Conservation (phyloP, 1,140 invertebrate genomes). For the Drosophila pachea region DNA sequence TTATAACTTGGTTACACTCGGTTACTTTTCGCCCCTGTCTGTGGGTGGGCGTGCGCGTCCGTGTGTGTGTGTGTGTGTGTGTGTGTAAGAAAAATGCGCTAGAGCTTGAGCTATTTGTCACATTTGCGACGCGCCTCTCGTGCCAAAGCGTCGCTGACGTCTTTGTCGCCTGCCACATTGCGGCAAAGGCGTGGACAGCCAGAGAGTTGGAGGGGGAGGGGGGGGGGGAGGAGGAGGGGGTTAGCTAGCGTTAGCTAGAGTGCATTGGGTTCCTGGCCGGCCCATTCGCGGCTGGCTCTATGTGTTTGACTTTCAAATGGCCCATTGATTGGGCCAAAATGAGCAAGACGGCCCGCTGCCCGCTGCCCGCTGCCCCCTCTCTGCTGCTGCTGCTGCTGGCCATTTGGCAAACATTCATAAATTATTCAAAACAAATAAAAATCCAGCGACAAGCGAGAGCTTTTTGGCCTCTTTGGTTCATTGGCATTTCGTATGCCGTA, state of each 20-base stretch:
- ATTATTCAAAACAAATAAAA: constrained; percentile 66
- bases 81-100: constrained; percentile 40
- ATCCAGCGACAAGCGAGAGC: constrained; percentile 32
- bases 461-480: constrained; percentile 73
- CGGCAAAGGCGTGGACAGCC: not conserved
- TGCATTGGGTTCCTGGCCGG: constrained; percentile 7
- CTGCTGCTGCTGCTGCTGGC: constrained; percentile 20
- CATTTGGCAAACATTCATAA: constrained; percentile 68
- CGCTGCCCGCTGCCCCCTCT: not conserved
- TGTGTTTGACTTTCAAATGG: constrained; percentile 38
- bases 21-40: constrained; percentile 47
- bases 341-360: constrained; percentile 12
- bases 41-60: constrained; percentile 41
- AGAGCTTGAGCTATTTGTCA: constrained; percentile 59
- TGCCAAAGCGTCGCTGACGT: constrained; percentile 32
- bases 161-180: constrained; percentile 35
- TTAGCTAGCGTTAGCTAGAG: not conserved
- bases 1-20: constrained; percentile 76
- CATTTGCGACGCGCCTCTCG: constrained; percentile 29
- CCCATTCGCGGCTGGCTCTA: constrained; percentile 20
- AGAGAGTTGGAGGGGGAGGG: not conserved
- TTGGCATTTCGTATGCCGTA: constrained; percentile 72
- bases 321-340: constrained; percentile 32
- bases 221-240: too few relatives aligned
- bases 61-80: constrained; percentile 35